Evolutionary conservation across 2,797 vertebrate genomes (phyloP), one percentile per base, ranked within the genome.

Genomic region (Lutjanus argentimaculatus): DNA sequence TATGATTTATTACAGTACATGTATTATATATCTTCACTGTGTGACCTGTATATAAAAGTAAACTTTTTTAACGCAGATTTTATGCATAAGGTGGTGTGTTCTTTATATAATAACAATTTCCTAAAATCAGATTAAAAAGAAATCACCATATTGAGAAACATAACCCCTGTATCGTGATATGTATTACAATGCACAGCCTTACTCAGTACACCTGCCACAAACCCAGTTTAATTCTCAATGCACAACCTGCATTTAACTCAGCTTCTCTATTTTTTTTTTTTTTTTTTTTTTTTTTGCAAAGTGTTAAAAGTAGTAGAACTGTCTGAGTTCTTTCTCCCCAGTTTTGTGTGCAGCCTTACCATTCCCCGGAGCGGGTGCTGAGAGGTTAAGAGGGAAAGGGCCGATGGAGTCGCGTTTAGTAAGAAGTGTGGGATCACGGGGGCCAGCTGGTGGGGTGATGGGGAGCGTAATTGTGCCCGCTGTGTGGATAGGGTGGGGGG

Each of bases 381-480:
- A 83, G 94, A 95, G 95, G 95, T 96, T 96, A 95, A 94, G 92
- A 93, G 93, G 91, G 88, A 94, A 91, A 90, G 92, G 93, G 91
- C 92, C 85, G 83, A 86, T 87, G 88, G 93, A 94, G 94, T 93
- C 88, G 91, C 92, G 89, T 95, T 94, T 93, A 93, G 93, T 91
- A 93, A 94, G 92, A 92, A 94, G 94, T 93, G 94, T 63, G 87
- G 93, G 95, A 94, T 95, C 95, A 95, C 81, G 89, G 92, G 86
- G 95, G 95, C 92, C 95, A 95, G 95, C 94, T 94, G 93, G 94
- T 90, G 92, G 94, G 95, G 94, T 95, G 95, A 94, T 93, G 92
- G 94, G 93, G 94, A 95, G 90, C 89, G 89, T 96, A 96, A 96
- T 96, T 95, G 95, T 96, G 94, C 94, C 92, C 92, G 92, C 94